phyloP scores from a whole-genome alignment of 2,113 vertebrate genomes.

The Apus apus region DNA sequence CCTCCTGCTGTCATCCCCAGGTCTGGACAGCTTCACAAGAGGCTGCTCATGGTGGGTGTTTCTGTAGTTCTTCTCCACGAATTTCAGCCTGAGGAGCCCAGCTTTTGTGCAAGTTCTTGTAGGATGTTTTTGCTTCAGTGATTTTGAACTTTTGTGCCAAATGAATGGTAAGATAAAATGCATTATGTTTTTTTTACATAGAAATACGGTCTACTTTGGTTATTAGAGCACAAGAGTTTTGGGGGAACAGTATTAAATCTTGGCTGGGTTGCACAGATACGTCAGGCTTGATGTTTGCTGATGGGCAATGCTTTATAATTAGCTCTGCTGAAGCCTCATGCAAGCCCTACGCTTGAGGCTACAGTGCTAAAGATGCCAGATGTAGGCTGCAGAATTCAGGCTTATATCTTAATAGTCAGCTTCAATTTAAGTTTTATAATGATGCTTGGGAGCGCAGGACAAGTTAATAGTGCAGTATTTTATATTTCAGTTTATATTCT shows the following conservation, averaged over 20 bases:
- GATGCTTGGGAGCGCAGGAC: neutral
- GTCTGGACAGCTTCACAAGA: neutral
- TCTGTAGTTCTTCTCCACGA: neutral
- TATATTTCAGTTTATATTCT: neutral
- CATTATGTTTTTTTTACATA: neutral
- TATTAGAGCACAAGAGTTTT: slow-evolving; percentile 20
- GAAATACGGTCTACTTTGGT: neutral
- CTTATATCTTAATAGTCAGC: neutral
- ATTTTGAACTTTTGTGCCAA: neutral
- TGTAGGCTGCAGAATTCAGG: neutral
- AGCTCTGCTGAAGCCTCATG: neutral
- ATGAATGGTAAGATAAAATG: neutral
- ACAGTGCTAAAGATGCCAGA: neutral
- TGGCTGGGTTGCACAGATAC: neutral
- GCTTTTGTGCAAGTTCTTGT: neutral
- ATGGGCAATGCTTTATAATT: slow-evolving; percentile 4
- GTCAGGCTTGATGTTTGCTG: neutral
- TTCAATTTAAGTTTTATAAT: neutral
- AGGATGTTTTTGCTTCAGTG: neutral
- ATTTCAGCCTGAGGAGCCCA: neutral
- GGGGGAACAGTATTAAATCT: neutral
- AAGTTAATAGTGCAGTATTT: neutral
- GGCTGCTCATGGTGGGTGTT: neutral
- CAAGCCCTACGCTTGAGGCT: neutral
- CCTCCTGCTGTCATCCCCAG: neutral